A percentile compares a stretch with the other conserved stretches of the same genome.
Evolutionary conservation across 1,140 invertebrate species (phyloP).

Genomic region (Dufourea novaeangliae): DNA sequence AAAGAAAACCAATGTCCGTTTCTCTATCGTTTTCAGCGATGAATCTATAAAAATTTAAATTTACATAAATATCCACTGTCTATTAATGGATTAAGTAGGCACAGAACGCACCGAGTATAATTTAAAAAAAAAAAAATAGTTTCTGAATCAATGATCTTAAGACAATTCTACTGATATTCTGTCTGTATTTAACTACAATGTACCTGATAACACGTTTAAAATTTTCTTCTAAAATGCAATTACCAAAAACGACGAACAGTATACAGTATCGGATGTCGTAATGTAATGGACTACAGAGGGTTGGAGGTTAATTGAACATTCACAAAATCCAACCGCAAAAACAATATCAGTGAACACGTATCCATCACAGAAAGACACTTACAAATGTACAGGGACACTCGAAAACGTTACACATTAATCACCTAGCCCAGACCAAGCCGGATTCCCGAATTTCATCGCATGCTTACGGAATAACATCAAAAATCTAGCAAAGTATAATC

Average conservation of each 20-base stretch:
- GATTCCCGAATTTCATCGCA: background rate
- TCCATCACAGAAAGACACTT: constrained; percentile 4
- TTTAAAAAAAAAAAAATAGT: background rate
- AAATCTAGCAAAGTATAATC: background rate
- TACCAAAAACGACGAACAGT: background rate
- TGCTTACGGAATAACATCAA: constrained; percentile 5
- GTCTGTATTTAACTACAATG: background rate
- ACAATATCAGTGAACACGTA: background rate
- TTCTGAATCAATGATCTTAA: background rate
- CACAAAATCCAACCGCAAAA: background rate
- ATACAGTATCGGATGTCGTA: background rate
- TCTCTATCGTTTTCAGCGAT: too few species aligned
- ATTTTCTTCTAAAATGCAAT: background rate
- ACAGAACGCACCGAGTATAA: background rate
- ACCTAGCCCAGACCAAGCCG: background rate
- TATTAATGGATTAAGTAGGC: too few species aligned
- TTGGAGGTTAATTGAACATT: background rate
- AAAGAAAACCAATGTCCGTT: too few species aligned
- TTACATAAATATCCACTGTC: too few species aligned
- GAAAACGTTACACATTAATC: background rate
- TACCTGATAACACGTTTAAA: background rate
- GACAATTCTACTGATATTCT: background rate
- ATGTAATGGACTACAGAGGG: background rate
- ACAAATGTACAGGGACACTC: background rate
- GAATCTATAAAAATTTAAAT: too few species aligned